Evolutionary conservation across 2,888 invertebrate species (phyloP).

Genomic region (Drosophila pseudotalamancana): DNA sequence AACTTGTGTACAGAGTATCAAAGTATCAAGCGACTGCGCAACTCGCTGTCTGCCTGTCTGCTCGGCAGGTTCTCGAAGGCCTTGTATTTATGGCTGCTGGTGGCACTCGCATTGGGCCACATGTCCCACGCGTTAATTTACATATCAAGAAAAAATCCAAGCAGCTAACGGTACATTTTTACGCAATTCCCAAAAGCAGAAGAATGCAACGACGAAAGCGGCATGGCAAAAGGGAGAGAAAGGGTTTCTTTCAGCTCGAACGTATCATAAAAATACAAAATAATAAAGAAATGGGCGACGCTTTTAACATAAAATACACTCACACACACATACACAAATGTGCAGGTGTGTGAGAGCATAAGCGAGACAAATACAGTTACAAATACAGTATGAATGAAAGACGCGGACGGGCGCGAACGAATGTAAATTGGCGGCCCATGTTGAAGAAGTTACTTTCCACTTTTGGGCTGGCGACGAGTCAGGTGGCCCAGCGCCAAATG

Average conservation of each 20-base stretch:
- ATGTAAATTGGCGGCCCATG: constrained; percentile 67
- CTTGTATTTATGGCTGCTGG: constrained; percentile 27
- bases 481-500: constrained; percentile 61
- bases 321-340: neutral
- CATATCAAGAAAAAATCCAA: constrained; percentile 61
- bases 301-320: constrained; percentile 67
- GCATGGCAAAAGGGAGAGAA: constrained; percentile 37
- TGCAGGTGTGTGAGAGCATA: neutral
- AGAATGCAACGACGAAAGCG: constrained; percentile 59
- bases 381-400: constrained; percentile 46
- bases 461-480: constrained; percentile 56
- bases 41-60: constrained; percentile 3
- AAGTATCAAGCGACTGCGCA: constrained; percentile 24
- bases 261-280: constrained; percentile 57
- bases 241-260: constrained; percentile 58
- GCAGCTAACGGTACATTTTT: constrained; percentile 67
- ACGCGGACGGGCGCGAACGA: constrained; percentile 42
- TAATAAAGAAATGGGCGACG: constrained; percentile 68
- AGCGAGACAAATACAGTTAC: constrained; percentile 12
- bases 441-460: constrained; percentile 67
- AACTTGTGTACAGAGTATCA: neutral
- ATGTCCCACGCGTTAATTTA: constrained; percentile 76
- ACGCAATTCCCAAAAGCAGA: constrained; percentile 65
- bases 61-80: constrained; percentile 52
- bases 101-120: constrained; percentile 40